Evolutionary conservation across 2,113 vertebrate genomes (phyloP).

Genomic region (Falco punctatus): DNA sequence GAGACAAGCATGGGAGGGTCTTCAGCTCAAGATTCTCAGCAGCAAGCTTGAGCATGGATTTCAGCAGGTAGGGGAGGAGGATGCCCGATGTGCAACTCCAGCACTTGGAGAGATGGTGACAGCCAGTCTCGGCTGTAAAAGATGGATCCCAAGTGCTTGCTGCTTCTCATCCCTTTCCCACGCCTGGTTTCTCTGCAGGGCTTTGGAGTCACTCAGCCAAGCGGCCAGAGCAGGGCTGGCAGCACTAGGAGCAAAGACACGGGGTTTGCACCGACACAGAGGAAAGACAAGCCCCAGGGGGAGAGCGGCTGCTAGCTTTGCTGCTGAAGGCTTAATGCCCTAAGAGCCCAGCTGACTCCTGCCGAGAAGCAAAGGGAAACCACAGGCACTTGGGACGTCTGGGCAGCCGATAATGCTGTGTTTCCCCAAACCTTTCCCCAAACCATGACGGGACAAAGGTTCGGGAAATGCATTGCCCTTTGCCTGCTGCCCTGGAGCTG

Average conservation of each 20-base stretch:
- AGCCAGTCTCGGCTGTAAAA: background rate
- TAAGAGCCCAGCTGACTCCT: conserved; percentile 54
- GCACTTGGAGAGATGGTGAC: background rate
- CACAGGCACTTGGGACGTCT: background rate
- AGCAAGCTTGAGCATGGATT: fast-evolving
- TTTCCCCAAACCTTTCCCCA: background rate
- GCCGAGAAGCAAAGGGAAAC: conserved; percentile 1
- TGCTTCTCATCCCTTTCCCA: background rate
- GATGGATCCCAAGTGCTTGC: background rate
- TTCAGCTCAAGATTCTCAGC: background rate
- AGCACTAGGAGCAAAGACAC: background rate
- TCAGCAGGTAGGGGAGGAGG: background rate
- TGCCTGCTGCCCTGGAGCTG: conserved; percentile 57
- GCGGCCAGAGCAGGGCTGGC: background rate
- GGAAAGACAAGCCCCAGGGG: background rate
- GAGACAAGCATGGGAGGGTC: fast-evolving
- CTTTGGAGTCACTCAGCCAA: background rate
- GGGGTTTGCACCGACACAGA: background rate
- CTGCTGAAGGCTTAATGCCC: conserved; percentile 43
- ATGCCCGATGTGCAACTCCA: background rate
- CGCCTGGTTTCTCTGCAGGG: fast-evolving
- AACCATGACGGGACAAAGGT: background rate
- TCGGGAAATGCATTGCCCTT: background rate
- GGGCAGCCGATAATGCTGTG: background rate
- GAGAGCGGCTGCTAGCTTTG: conserved; percentile 21